These are phyloP conservation scores for Phortica okadai DNA, from an alignment of 2,888 invertebrate genomes.

Conservation along the genomic window DNA sequence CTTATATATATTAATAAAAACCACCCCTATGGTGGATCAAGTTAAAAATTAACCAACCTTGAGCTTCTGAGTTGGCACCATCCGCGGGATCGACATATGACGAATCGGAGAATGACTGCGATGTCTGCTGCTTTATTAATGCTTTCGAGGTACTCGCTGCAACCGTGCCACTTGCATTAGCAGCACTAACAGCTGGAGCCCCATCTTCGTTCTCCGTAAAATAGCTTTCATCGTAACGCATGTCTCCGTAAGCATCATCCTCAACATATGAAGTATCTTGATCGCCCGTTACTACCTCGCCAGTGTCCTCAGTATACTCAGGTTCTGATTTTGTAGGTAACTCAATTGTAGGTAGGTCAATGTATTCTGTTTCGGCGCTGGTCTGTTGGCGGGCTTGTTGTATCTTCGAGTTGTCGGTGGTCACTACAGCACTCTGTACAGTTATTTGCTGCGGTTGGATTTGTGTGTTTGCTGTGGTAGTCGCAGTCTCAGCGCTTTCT, in stretches of 20 bases:
- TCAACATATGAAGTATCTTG: constrained; percentile 82
- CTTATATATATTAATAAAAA: constrained; percentile 17
- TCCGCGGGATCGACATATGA: constrained; percentile 75
- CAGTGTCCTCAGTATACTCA: constrained; percentile 81
- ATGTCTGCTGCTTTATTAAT: constrained; percentile 64
- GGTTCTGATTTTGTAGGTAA: constrained; percentile 83
- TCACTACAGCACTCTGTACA: constrained; percentile 78
- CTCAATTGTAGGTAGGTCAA: constrained; percentile 76
- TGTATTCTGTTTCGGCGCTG: constrained; percentile 74
- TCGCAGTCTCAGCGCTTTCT: constrained; percentile 79
- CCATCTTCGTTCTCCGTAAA: constrained; percentile 77
- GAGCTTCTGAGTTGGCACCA: constrained; percentile 76
- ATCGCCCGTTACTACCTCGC: constrained; percentile 81
- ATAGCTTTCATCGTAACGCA: constrained; percentile 78
- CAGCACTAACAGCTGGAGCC: constrained; percentile 58
- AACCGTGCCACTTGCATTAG: constrained; percentile 58
- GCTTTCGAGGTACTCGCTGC: constrained; percentile 74
- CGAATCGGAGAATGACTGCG: constrained; percentile 71
- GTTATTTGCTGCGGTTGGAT: constrained; percentile 74
- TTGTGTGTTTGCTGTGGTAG: constrained; percentile 45
- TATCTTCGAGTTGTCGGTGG: constrained; percentile 55
- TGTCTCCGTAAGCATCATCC: constrained; percentile 82
- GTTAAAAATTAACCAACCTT: constrained; percentile 74
- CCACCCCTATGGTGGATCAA: constrained; percentile 7
- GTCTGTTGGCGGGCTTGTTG: constrained; percentile 58